Evolutionary conservation across 1,140 invertebrate genomes (phyloP).

Genomic region (Drosophila nikananu): DNA sequence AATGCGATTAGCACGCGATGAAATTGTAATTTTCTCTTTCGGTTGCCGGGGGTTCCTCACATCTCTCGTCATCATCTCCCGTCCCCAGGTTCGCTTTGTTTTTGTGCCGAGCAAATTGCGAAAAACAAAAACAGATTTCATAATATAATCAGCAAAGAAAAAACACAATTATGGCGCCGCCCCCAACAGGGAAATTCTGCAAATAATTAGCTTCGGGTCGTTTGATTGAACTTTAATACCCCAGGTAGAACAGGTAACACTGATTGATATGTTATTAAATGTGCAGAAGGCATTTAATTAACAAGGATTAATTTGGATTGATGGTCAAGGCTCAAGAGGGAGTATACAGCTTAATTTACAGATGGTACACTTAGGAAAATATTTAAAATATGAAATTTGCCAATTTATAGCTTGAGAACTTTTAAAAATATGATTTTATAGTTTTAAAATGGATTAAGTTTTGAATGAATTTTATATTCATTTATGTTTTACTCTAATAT

Average conservation of each 20-base stretch:
- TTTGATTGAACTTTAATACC: constrained; percentile 23
- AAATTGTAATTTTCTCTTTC: constrained; percentile 50
- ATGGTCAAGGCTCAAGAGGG: neutral
- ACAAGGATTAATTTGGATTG: constrained; percentile 3
- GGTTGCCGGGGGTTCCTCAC: constrained; percentile 25
- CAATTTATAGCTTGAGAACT: neutral
- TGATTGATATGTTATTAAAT: constrained; percentile 15
- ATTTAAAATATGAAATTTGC: too few relatives aligned
- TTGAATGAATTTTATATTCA: neutral
- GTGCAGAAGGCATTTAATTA: constrained; percentile 11
- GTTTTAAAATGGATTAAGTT: too few relatives aligned
- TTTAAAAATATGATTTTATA: neutral
- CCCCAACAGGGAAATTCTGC: neutral
- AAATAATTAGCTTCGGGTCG: constrained; percentile 23
- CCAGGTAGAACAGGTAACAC: neutral
- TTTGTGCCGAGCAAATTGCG: constrained; percentile 28
- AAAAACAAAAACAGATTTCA: constrained; percentile 55
- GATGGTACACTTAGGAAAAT: neutral
- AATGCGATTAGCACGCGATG: constrained; percentile 64
- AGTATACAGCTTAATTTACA: neutral
- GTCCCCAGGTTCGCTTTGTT: constrained; percentile 2
- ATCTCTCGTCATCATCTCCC: constrained; percentile 4
- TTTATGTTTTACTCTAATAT: neutral
- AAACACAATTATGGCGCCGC: constrained; percentile 18
- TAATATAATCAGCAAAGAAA: constrained; percentile 41